Evolutionary conservation across 2,888 invertebrate species (phyloP), one percentile per base, ranked within the genome.

Genomic region (Caenorhabditis japonica): DNA sequence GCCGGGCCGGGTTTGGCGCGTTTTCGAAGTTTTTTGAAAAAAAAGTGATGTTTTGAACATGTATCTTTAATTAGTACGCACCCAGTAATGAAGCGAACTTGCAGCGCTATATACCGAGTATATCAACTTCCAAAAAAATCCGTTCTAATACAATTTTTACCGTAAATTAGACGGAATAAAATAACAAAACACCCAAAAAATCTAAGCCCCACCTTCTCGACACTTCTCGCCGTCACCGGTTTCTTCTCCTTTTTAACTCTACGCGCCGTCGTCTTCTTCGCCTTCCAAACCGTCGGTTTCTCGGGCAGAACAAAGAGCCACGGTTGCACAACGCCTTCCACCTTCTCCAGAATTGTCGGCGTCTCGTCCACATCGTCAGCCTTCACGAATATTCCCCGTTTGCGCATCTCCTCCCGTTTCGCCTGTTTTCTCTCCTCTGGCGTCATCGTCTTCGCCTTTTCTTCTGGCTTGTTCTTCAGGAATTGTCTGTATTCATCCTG

Each of bases 311-410:
- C 51, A 43, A 44, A 58, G 30, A 44, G n/a, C 52, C 51, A 36
- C n/a, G 68, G 51, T 10, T 52, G 51, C 15, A 12, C 25, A 8
- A 36, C 36, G 4, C 60, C 56, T 0, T 60, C 59, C 12, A 38
- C 46, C 8, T 71, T 68, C 47, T 77, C 77, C 53, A 77, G 34
- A 10, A 72, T 43, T 2, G 77, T 75, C 19, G 72, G 72, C 25
- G 62, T 49, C 39, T 74, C 62, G 21, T 77, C 77, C 30, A 46
- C 53, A 56, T 77, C 77, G 39, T 77, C 77, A 8, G 77, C 77
- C 15, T 71, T 73, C 53, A 77, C 77, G 34, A 75, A 71, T 19
- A 77, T 75, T 25, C 74, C 75, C 21, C 51, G 49, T 34, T 53
- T 52, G 1, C 77, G 39, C 68, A 66, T 71, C 19, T 75, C 74